Evolutionary conservation across 2,888 invertebrate genomes (phyloP).

Genomic region (Caenorhabditis becei): DNA sequence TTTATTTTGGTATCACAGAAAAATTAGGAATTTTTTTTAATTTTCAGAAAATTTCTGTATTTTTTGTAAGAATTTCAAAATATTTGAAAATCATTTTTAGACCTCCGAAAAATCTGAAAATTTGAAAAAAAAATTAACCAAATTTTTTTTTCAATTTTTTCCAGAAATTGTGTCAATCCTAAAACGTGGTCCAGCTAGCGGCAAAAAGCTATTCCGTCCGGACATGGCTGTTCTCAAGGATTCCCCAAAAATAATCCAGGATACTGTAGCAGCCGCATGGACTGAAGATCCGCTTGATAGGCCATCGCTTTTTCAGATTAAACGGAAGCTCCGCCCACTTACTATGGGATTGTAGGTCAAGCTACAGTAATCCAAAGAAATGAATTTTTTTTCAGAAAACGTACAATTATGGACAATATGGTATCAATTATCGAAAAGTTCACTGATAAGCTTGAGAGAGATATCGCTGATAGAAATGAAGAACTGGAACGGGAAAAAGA

Average conservation of each 20-base stretch:
- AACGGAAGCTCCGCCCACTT: conserved; percentile 58
- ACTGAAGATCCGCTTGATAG: conserved; percentile 64
- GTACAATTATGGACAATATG: conserved; percentile 96
- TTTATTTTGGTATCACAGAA: no score
- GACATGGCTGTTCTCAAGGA: conserved; percentile 61
- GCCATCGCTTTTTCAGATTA: conserved; percentile 63
- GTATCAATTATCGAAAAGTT: conserved; percentile 98
- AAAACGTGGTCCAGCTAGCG: conserved; percentile 29
- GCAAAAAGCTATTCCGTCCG: conserved; percentile 64
- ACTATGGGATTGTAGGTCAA: conserved; percentile 63
- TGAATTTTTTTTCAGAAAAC: conserved; percentile 54
- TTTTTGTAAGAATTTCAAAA: no score
- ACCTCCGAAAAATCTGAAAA: no score
- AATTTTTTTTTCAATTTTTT: conserved; percentile 3
- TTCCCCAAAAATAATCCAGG: conserved; percentile 52
- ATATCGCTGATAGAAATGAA: conserved; percentile 83
- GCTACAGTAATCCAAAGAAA: background rate
- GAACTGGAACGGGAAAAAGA: conserved; percentile 95
- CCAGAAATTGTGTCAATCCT: conserved; percentile 63
- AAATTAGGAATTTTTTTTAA: no score
- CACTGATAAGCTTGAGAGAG: conserved; percentile 88
- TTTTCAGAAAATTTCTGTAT: no score
- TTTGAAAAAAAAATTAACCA: no score
- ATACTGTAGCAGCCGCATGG: conserved; percentile 65
- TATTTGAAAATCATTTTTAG: no score